Conservation (phyloP, 2,113 vertebrate species). For the Corvus cornix region DNA sequence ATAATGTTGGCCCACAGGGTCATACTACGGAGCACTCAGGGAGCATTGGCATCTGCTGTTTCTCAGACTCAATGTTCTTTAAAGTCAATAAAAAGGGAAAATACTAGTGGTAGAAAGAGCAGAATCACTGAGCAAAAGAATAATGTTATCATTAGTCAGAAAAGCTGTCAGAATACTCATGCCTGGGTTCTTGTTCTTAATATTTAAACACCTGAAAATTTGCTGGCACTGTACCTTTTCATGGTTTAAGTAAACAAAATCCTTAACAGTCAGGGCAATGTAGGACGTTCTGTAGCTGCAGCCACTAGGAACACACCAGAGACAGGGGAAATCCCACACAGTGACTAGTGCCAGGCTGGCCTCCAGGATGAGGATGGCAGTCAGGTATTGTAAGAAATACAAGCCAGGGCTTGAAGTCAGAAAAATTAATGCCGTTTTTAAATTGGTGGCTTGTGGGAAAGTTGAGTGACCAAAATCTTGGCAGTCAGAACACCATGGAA, state of each 20-base stretch:
- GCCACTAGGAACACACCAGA: background rate
- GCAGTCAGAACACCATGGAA: background rate
- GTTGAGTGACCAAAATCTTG: background rate
- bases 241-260: background rate
- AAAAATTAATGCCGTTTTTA: background rate
- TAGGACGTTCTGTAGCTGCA: background rate
- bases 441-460: background rate
- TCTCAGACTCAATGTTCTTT: background rate
- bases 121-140: background rate
- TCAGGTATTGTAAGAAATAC: background rate
- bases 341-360: background rate
- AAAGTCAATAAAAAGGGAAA: background rate
- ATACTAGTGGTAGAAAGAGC: background rate
- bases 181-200: background rate
- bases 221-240: background rate
- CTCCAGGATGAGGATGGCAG: background rate
- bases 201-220: background rate
- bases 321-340: background rate
- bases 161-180: background rate
- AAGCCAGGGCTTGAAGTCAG: background rate
- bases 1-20: background rate
- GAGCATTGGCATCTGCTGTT: background rate
- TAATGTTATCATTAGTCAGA: background rate
- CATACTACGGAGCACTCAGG: background rate
- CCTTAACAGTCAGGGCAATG: background rate